phyloP scores from a whole-genome alignment of 2,797 vertebrate genomes.

The Cephalopachus bancanus region DNA sequence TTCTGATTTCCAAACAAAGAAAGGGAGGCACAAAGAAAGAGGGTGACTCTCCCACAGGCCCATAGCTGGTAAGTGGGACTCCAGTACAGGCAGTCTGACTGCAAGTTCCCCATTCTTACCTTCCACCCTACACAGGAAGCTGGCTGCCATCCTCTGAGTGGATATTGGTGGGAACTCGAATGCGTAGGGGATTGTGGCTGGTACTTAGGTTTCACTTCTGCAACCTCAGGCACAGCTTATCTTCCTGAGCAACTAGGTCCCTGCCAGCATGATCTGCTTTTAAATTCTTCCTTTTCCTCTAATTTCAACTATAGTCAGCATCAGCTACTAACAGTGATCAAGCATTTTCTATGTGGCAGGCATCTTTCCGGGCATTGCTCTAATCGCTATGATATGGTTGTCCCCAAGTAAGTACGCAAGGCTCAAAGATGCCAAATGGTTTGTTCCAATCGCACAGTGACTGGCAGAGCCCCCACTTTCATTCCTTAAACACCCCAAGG shows the following conservation, averaged over 20 bases:
- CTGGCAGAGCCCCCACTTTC: background rate
- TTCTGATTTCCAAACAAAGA: constrained; percentile 8
- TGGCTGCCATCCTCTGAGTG: background rate
- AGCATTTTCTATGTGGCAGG: background rate
- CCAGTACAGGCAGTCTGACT: background rate
- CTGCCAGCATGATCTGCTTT: background rate
- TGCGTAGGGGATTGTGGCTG: background rate
- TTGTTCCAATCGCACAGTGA: constrained; percentile 36
- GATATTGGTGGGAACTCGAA: background rate
- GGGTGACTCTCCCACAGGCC: background rate
- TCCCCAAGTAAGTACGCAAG: background rate
- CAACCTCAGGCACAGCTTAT: background rate
- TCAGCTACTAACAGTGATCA: background rate
- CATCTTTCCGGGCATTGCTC: background rate
- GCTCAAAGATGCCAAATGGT: constrained; percentile 14
- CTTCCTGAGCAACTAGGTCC: background rate
- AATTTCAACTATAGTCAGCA: background rate
- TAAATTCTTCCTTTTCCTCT: background rate
- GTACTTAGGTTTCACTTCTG: background rate
- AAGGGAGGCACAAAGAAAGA: background rate
- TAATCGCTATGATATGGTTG: background rate
- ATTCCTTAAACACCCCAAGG: constrained; percentile 73
- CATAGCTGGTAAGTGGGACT: background rate
- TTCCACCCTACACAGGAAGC: fast-evolving
- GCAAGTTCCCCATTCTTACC: background rate